Evolutionary conservation across 1,140 invertebrate genomes (phyloP).

Genomic region (Heliothis virescens): DNA sequence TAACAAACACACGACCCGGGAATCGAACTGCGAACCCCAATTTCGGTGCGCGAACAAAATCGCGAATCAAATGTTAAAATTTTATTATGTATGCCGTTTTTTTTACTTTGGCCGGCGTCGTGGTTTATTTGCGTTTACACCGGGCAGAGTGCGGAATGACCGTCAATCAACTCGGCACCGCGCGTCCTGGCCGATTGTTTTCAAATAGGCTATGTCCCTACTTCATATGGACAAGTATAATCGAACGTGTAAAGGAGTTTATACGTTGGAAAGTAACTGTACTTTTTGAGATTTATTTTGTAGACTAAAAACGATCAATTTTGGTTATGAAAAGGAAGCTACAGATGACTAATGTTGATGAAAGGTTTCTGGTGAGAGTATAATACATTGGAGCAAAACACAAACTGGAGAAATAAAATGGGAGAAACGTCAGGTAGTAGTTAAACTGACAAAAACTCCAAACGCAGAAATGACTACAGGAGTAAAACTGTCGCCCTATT

Average conservation of each 20-base stretch:
- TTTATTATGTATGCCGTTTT: constrained; percentile 45
- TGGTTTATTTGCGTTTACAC: constrained; percentile 43
- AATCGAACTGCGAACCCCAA: constrained; percentile 16
- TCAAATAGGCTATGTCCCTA: constrained; percentile 50
- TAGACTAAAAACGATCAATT: background rate
- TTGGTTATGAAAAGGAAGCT: too few species aligned
- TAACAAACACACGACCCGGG: constrained; percentile 13
- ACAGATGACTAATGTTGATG: too few species aligned
- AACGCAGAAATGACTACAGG: too few species aligned
- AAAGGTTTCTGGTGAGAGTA: too few species aligned
- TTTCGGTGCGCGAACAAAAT: constrained; percentile 14
- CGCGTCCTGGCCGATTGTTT: constrained; percentile 54
- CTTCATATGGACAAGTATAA: constrained; percentile 55
- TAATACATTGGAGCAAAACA: too few species aligned
- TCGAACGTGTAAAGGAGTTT: constrained; percentile 24
- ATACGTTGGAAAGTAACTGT: constrained; percentile 14
- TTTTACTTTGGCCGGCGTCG: background rate
- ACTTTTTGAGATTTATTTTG: background rate
- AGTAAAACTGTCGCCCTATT: too few species aligned
- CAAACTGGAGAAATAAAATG: too few species aligned
- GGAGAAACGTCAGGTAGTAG: too few species aligned
- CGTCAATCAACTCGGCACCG: constrained; percentile 54
- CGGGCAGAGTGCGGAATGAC: constrained; percentile 13
- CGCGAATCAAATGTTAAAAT: constrained; percentile 45
- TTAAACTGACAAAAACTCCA: too few species aligned